phyloP scores from a whole-genome alignment of 1,140 invertebrate species.

The Hyles euphorbiae region DNA sequence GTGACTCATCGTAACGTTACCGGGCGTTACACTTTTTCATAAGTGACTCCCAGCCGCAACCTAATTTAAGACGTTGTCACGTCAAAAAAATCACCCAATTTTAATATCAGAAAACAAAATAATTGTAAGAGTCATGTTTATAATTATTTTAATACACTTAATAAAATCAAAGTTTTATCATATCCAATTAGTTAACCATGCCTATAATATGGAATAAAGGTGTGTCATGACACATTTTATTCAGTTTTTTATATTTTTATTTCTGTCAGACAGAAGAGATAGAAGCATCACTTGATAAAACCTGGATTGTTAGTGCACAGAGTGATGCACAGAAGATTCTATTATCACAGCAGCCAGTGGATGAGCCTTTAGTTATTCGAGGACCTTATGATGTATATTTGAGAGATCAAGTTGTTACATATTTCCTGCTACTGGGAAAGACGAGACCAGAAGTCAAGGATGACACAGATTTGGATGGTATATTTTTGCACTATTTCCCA shows the following conservation, averaged over 20 bases:
- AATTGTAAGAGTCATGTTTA: too few relatives aligned
- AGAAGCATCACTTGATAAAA: constrained; percentile 88
- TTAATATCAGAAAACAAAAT: too few relatives aligned
- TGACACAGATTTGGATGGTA: constrained; percentile 81
- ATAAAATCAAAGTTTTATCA: too few relatives aligned
- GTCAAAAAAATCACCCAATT: too few relatives aligned
- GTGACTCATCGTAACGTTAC: too few relatives aligned
- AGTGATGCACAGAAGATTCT: constrained; percentile 86
- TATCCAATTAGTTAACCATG: too few relatives aligned
- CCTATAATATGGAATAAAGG: too few relatives aligned
- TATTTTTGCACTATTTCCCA: constrained; percentile 9
- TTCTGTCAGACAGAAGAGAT: constrained; percentile 80
- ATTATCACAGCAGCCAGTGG: constrained; percentile 81
- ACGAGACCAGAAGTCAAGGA: constrained; percentile 53
- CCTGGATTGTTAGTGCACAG: constrained; percentile 95
- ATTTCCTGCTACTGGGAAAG: constrained; percentile 88
- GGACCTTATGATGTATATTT: constrained; percentile 92
- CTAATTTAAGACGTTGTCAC: too few relatives aligned
- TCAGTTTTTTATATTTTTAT: constrained; percentile 9
- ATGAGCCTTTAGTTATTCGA: constrained; percentile 88
- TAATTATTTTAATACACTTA: too few relatives aligned
- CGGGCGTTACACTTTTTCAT: too few relatives aligned
- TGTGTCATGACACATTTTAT: not conserved
- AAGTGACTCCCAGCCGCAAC: too few relatives aligned
- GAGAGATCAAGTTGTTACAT: constrained; percentile 83